These are phyloP conservation scores for Halictus quadricinctus DNA, from an alignment of 2,888 invertebrate species.

Conservation along the genomic window DNA sequence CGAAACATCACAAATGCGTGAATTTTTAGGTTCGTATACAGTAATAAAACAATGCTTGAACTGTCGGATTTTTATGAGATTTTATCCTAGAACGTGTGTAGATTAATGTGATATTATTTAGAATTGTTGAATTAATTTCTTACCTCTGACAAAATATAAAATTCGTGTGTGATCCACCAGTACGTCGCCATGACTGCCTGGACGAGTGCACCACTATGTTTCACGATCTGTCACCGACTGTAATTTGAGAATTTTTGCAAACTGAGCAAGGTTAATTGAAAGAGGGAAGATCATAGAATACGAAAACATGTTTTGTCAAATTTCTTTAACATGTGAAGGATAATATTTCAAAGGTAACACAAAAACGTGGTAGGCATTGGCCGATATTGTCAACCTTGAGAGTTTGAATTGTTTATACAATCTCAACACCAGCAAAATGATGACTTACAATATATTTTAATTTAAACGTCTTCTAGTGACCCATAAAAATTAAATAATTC, in stretches of 20 bases:
- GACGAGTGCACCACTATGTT: not conserved
- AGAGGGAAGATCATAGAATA: not conserved
- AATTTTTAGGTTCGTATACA: not conserved
- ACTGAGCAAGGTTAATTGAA: not conserved
- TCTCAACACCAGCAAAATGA: not conserved
- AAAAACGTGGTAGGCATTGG: not conserved
- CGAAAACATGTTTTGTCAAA: not conserved
- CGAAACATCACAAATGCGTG: not conserved
- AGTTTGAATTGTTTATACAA: not conserved
- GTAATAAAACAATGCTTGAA: not conserved
- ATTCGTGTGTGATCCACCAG: not conserved
- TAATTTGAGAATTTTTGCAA: not conserved
- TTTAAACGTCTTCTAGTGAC: not conserved
- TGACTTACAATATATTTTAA: not conserved
- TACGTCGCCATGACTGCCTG: not conserved
- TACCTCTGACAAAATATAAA: not conserved
- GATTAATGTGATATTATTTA: not conserved
- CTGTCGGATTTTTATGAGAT: not conserved
- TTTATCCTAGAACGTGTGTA: not conserved
- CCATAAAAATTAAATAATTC: not conserved
- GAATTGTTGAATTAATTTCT: not conserved
- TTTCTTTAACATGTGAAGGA: not conserved
- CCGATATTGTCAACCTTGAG: not conserved
- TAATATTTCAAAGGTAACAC: not conserved
- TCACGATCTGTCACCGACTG: not conserved